Evolutionary conservation across 2,113 vertebrate species (phyloP).

Genomic region (Vombatus ursinus): DNA sequence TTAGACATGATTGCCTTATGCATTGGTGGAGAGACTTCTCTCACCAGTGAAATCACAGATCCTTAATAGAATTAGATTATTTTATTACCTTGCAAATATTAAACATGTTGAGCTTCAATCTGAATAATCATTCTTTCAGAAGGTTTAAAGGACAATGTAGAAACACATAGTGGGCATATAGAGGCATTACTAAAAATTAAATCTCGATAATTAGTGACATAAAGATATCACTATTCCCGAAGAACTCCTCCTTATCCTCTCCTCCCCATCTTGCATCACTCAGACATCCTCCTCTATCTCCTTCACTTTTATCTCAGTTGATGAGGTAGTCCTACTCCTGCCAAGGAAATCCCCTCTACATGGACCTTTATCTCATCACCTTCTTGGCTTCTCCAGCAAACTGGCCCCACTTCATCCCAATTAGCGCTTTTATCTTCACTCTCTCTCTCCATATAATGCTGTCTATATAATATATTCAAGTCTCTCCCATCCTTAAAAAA

Average conservation of each 20-base stretch:
- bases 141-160: background rate
- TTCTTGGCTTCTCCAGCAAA: background rate
- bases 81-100: background rate
- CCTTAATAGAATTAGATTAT: background rate
- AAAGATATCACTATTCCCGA: background rate
- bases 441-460: background rate
- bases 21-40: background rate
- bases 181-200: background rate
- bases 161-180: background rate
- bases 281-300: background rate
- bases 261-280: background rate
- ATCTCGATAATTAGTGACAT: background rate
- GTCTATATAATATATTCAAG: background rate
- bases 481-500: background rate
- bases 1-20: background rate
- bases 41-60: background rate
- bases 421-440: background rate
- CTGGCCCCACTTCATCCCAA: background rate
- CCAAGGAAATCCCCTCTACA: background rate
- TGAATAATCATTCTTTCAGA: background rate
- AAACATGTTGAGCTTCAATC: background rate
- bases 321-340: background rate
- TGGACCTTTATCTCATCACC: background rate
- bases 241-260: background rate
- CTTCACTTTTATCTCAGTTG: background rate